Base-by-base conservation (phyloP, 2,888 invertebrate genomes). In the Mythimna loreyi region DNA sequence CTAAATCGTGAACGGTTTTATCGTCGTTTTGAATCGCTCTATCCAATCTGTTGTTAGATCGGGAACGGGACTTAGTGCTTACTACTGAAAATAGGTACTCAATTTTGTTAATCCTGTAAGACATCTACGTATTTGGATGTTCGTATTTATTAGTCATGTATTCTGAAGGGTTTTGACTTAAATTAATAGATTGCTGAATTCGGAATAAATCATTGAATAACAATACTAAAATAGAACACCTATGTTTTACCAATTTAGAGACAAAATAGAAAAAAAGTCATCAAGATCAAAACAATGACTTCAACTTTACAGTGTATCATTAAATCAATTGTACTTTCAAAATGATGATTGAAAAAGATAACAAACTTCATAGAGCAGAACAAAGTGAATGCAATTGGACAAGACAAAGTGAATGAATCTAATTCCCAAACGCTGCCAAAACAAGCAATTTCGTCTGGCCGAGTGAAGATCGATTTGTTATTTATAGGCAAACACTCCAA, bases 1-100 rank as follows among this genome's bases (percentile, higher is more conserved):
- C 75, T 75, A 77, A 74, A 72, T 81, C 70, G 73, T 82, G 72
- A 80, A 76, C 47, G n/a, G n/a, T 57, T 65, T 66, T 82, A 81
- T 78, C 83, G 68, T 72, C 55, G 28, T 59, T 67, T 65, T 50
- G 50, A 67, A 83, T 84, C 77, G 52, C 68, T 62, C 25, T 50
- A 73, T 62, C 55, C 75, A 69, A 81, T 84, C 78, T 74, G 21
- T 36, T 57, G 52, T 64, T 57, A 71, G 57, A 82, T 82, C 78
- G 59, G 33, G 47, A 83, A 83, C 83, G 80, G 85, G 74, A 83
- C 75, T 73, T 73, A 52, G 64, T 56, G 67, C 70, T 60, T 64
- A 60, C 64, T 50, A 55, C 69, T 72, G 67, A 77, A 77, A 81
- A 72, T 62, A n/a, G n/a, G n/a, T n/a, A 33, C 49, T 60, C n/a